Conservation (phyloP, 2,888 invertebrate genomes). For the Troglohyphantes excavatus region DNA sequence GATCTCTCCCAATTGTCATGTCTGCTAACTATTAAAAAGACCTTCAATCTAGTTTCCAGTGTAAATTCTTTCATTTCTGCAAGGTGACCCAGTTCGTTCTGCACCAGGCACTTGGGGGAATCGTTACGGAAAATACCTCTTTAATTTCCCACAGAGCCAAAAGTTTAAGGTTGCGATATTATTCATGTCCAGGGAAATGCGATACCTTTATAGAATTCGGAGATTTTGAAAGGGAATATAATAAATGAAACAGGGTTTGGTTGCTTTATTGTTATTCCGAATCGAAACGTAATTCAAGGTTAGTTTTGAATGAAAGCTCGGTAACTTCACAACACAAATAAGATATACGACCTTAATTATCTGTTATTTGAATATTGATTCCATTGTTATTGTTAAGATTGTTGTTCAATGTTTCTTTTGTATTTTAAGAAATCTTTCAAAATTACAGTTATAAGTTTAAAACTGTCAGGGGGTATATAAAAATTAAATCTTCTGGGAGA, state of each 20-base stretch:
- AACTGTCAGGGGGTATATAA: too few relatives aligned
- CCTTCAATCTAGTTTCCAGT: slow-evolving; percentile 32
- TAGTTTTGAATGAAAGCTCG: background rate
- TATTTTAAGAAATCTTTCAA: too few relatives aligned
- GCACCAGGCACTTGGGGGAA: slow-evolving; percentile 30
- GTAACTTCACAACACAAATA: background rate
- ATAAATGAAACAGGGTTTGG: background rate
- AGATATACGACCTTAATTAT: slow-evolving; percentile 3
- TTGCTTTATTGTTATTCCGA: background rate
- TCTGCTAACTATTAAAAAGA: background rate
- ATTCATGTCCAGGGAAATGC: background rate
- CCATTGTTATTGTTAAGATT: background rate
- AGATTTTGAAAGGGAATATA: background rate
- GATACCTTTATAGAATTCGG: background rate
- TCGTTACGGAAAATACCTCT: slow-evolving; percentile 3
- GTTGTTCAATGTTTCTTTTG: background rate
- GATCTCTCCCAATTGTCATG: background rate
- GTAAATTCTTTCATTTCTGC: slow-evolving; percentile 32
- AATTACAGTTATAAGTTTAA: too few relatives aligned
- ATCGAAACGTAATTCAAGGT: background rate
- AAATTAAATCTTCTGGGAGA: too few relatives aligned
- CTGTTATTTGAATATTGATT: background rate
- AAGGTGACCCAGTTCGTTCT: slow-evolving; percentile 64
- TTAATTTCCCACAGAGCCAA: background rate
- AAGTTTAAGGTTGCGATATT: slow-evolving; percentile 52